Evolutionary conservation across 2,113 vertebrate species (phyloP).

Genomic region (Aptenodytes forsteri): DNA sequence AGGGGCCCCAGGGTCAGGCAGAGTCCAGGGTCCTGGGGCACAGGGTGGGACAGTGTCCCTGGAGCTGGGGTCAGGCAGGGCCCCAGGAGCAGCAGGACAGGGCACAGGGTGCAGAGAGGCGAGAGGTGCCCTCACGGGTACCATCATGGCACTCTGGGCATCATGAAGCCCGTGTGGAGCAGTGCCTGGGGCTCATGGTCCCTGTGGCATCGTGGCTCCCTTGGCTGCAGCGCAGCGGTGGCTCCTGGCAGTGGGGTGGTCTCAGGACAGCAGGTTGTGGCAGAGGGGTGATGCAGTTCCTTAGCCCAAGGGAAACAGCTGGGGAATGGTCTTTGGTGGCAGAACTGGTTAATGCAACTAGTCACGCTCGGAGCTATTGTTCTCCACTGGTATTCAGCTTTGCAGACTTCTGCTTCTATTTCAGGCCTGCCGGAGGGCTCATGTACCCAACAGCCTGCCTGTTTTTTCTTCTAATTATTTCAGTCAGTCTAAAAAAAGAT

Average conservation of each 20-base stretch:
- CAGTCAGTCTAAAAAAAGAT: slow-evolving; percentile 57
- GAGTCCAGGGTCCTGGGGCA: background rate
- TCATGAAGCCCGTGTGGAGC: accelerated
- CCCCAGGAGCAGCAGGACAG: background rate
- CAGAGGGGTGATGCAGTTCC: background rate
- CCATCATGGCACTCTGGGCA: background rate
- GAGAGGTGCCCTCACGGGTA: background rate
- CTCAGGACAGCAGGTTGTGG: background rate
- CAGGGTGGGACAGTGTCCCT: background rate
- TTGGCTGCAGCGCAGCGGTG: accelerated
- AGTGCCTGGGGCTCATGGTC: background rate
- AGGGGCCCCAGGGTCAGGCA: background rate
- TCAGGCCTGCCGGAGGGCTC: slow-evolving; percentile 58
- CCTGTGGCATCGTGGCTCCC: accelerated
- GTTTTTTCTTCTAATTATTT: slow-evolving; percentile 58
- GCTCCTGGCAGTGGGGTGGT: background rate
- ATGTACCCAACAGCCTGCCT: slow-evolving; percentile 41
- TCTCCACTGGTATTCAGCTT: slow-evolving; percentile 49
- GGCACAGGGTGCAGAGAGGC: accelerated
- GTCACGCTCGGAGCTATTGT: slow-evolving; percentile 36
- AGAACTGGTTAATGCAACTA: slow-evolving; percentile 40
- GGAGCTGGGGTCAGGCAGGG: background rate
- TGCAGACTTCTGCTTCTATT: slow-evolving; percentile 58
- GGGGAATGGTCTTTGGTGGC: background rate
- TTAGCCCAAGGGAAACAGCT: background rate